Base-by-base conservation (phyloP, 2,113 vertebrate genomes). In the Odontophorus gujanensis region DNA sequence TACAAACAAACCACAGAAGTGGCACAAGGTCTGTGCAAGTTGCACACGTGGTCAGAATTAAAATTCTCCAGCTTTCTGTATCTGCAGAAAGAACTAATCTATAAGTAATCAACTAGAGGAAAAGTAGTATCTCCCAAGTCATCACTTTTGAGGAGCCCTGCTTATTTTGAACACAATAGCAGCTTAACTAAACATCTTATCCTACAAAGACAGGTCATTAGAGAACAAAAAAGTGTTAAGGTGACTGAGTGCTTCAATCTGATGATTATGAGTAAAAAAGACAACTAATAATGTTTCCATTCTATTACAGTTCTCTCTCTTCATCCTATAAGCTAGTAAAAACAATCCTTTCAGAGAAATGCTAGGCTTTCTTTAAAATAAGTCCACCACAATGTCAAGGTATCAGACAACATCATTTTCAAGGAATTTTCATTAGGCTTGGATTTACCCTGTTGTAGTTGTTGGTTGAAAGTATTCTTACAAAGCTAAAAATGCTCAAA, bases 261-360 rank as follows among this genome's bases (percentile, higher is more conserved):
- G 17, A 87, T 0, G 0, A 71, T 20, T 68, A 50, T 6, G 1
- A 28, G 6, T 7, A 2, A 63, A 83, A 73, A 61, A 36, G 43
- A 7, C 50, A 17, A 74, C 0, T 3, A 81, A 47, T 30, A 45
- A 74, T 4, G 20, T 71, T 74, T 17, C 42, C 13, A 72, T 22
- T 57, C 6, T 65, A 61, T 10, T 65, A 59, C 1, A 87, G 34
- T 5, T 51, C 42, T 26, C 40, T 62, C 22, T 75, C 34, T 34
- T 62, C 51, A 6, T 28, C 21, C 36, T 38, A 57, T 4, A 47
- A 65, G 13, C 51, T 45, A 24, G 9, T 59, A 38, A 84, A 89
- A 91, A n/a, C 11, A 36, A 79, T 14, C 40, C 10, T 38, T 45
- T 28, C 3, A 10, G 32, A 89, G 34, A 85, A 89, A 85, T 16